Base-by-base conservation (phyloP, 1,140 invertebrate genomes). In the Limonius californicus region DNA sequence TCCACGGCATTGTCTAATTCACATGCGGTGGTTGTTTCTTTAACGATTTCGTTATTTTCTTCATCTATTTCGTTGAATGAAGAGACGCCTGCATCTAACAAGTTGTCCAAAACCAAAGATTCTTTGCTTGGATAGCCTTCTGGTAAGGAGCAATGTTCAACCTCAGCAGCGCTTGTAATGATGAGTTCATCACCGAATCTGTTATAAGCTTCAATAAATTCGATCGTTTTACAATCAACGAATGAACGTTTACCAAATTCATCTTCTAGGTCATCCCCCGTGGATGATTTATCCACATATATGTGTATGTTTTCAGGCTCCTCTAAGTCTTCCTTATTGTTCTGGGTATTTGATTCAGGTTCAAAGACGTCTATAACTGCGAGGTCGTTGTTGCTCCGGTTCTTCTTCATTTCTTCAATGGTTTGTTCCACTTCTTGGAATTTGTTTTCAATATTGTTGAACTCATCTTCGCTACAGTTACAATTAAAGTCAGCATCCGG, bases 291-390 rank as follows among this genome's bases (percentile, higher is more conserved):
- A 12, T 16, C 11, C 8, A 14, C 2, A 18, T 54, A 14, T 27
- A 27, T 7, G 27, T 54, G 23, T 54, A 14, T 23, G 8, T 21
- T 50, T 50, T 50, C 45, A 15, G 47, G 39, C 6, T 45, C 50
- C 16, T 64, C 53, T n/a, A 62, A 50, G 42, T 67, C 62, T 15
- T 62, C 60, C 67, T 65, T 32, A 18, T 50, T 12, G 9, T 16
- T 43, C 2, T 43, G 2, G 2, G n/a, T 16, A 3, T 50, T 2
- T 50, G 4, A 14, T 8, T 4, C 6, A 12, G 16, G 2, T 12
- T 21, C 8, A 1, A 16, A 18, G 6, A 2, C 8, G 9, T 50
- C 16, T 14, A 4, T 12, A 8, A 4, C n/a, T 14, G 16, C 3
- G 4, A 18, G 12, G 4, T 12, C 12, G 12, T n/a, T 43, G 2